Conservation (phyloP, 2,888 invertebrate species). For the Drosophila rellima region DNA sequence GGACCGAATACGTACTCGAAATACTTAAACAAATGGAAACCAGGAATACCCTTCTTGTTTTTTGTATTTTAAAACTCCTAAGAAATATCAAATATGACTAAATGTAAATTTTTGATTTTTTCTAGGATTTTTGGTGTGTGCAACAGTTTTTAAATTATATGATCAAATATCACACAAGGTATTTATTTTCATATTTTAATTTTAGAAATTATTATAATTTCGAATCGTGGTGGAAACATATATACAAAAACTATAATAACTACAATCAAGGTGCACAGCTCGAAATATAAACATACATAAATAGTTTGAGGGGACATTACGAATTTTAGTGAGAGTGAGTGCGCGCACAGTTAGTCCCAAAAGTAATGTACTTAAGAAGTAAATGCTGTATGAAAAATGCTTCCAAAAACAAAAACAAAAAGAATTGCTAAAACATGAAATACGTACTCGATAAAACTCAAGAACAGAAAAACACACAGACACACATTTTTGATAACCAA, state of each 20-base stretch:
- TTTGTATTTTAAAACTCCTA: too few relatives aligned
- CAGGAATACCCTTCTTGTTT: too few relatives aligned
- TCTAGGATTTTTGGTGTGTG: too few relatives aligned
- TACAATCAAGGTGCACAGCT: constrained; percentile 59
- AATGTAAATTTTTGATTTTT: too few relatives aligned
- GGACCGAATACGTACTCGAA: constrained; percentile 55
- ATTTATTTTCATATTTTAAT: too few relatives aligned
- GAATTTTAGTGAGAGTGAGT: constrained; percentile 24
- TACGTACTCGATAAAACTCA: constrained; percentile 68
- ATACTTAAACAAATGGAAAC: constrained; percentile 18
- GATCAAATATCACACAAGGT: too few relatives aligned
- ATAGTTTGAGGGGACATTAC: constrained; percentile 30
- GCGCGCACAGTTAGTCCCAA: constrained; percentile 29
- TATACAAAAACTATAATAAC: constrained; percentile 12
- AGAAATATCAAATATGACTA: too few relatives aligned
- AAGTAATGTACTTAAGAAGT: constrained; percentile 60
- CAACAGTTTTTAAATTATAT: too few relatives aligned
- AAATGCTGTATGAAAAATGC: constrained; percentile 66
- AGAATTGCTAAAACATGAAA: constrained; percentile 42
- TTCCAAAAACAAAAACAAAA: constrained; percentile 37
- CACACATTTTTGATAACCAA: constrained; percentile 38
- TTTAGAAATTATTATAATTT: background rate
- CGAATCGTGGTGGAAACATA: constrained; percentile 3
- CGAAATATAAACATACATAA: constrained; percentile 34
- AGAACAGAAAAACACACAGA: constrained; percentile 36